Percentiles rank a stretch among this genome's conserved stretches.
These are phyloP conservation scores for Smittia aterrima DNA, from an alignment of 2,888 invertebrate genomes.

Conservation along the genomic window DNA sequence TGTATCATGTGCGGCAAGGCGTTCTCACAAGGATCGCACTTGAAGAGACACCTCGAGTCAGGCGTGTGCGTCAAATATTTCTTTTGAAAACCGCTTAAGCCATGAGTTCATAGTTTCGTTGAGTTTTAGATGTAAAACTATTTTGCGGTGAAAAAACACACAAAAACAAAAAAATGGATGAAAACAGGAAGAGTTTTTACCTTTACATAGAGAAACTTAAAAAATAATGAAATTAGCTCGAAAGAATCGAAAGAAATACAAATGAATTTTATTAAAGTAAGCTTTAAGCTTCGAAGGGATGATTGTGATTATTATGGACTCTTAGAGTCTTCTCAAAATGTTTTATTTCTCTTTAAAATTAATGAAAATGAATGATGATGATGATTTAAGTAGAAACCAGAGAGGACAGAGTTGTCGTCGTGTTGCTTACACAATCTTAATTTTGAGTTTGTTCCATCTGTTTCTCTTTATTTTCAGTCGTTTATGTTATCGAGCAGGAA, in stretches of 20 bases:
- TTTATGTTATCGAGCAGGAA: background rate
- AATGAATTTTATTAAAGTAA: slow-evolving; percentile 1
- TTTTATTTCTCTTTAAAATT: background rate
- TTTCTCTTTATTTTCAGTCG: slow-evolving; percentile 13
- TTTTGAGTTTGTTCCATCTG: background rate
- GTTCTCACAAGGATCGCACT: slow-evolving; percentile 69
- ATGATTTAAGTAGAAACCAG: slow-evolving; percentile 10
- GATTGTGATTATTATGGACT: slow-evolving; percentile 16
- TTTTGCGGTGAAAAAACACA: background rate
- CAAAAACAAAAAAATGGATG: too few relatives aligned
- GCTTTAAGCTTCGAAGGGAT: slow-evolving; percentile 1
- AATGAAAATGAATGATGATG: slow-evolving; percentile 31
- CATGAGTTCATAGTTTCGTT: slow-evolving; percentile 34
- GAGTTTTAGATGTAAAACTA: slow-evolving; percentile 23
- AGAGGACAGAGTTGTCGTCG: background rate
- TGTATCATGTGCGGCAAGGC: slow-evolving; percentile 64
- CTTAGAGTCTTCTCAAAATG: slow-evolving; percentile 1
- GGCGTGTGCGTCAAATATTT: slow-evolving; percentile 56
- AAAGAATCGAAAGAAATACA: background rate
- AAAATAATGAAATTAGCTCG: too few relatives aligned
- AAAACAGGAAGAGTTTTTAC: slow-evolving; percentile 22
- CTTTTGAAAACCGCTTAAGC: slow-evolving; percentile 49
- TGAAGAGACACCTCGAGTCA: slow-evolving; percentile 59
- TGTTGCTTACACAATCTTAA: background rate
- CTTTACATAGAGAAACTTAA: background rate